These are phyloP conservation scores for Erinaceus europaeus DNA, from an alignment of 2,113 vertebrate genomes.

Conservation along the genomic window DNA sequence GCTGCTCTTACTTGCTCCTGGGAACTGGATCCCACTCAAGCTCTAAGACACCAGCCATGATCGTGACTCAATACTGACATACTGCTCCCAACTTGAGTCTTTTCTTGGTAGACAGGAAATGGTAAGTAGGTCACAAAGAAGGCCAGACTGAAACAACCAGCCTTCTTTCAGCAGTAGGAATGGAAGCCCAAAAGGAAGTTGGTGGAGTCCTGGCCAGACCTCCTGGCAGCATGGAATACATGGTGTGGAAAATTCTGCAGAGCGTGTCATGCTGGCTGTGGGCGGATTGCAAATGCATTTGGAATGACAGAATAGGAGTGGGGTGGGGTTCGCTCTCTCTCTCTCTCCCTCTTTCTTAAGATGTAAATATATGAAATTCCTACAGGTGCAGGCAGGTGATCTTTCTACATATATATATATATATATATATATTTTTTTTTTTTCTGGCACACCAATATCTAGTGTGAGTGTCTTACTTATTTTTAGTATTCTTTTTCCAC, in stretches of 20 bases:
- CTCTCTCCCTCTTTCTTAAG: not conserved
- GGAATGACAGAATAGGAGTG: not conserved
- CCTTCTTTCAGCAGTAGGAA: not conserved
- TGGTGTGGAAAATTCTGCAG: not conserved
- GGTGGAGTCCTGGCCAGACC: not conserved
- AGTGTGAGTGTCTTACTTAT: not conserved
- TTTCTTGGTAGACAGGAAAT: conserved; percentile 60
- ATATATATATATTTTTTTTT: no score
- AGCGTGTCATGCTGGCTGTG: not conserved
- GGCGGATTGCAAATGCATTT: conserved; percentile 17
- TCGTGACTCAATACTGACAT: conserved; percentile 15
- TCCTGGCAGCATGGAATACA: not conserved
- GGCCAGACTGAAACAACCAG: not conserved
- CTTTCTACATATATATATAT: not conserved
- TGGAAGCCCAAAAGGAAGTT: not conserved
- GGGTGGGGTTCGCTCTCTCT: not conserved
- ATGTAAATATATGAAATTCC: no score
- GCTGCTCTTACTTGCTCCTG: not conserved
- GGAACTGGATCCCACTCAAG: not conserved
- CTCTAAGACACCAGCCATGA: not conserved
- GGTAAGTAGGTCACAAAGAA: conserved; percentile 53
- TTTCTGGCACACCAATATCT: not conserved
- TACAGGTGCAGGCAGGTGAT: not conserved
- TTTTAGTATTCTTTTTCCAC: not conserved
- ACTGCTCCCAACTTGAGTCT: conserved; percentile 27